phyloP scores from a whole-genome alignment of 2,888 invertebrate genomes.

The Gerris lacustris region DNA sequence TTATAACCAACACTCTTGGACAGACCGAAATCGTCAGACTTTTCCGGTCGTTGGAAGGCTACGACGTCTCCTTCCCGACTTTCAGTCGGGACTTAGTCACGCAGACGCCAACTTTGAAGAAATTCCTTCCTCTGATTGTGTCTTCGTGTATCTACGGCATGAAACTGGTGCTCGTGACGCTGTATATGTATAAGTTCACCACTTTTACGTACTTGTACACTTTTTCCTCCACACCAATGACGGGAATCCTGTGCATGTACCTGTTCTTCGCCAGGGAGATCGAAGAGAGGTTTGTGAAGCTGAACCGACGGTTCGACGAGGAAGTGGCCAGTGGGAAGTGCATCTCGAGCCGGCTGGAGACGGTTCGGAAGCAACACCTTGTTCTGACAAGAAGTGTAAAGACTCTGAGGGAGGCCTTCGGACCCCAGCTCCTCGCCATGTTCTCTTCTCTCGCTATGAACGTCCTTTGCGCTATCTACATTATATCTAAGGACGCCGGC shows the following conservation, averaged over 20 bases:
- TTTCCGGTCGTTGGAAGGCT: too few species aligned
- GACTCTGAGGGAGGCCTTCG: not conserved
- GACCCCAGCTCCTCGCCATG: not conserved
- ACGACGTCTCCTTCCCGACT: too few species aligned
- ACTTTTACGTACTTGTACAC: too few species aligned
- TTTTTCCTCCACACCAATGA: not conserved
- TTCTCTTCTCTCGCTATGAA: not conserved
- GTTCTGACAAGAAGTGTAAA: not conserved
- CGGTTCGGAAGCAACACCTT: not conserved
- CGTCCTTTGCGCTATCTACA: not conserved
- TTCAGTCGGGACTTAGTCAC: too few species aligned
- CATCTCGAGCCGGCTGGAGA: not conserved
- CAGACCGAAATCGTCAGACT: too few species aligned
- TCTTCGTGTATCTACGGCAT: too few species aligned
- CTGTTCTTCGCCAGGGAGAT: not conserved
- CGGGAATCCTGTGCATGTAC: not conserved
- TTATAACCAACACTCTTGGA: too few species aligned
- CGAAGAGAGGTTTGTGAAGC: not conserved
- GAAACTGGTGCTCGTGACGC: too few species aligned
- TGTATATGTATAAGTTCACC: too few species aligned
- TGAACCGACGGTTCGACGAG: not conserved
- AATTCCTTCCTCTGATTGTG: too few species aligned
- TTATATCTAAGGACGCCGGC: not conserved
- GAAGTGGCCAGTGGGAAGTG: not conserved
- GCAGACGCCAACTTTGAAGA: too few species aligned